Conservation (phyloP, 2,888 invertebrate species). For the Drosophila meridiana region DNA sequence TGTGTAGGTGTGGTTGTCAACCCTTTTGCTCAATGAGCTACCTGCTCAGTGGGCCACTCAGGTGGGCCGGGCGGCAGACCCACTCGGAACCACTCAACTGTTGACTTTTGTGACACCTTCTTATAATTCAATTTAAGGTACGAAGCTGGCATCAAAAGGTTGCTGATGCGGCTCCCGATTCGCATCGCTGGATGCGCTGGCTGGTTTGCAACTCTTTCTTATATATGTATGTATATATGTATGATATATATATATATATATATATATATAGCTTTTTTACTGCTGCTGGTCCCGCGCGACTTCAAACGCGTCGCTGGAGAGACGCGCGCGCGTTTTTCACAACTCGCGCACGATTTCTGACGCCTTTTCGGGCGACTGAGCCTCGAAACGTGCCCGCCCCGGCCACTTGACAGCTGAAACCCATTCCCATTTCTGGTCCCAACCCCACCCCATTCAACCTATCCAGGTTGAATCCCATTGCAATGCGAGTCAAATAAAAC, state of each 20-base stretch:
- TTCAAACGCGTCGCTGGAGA: slow-evolving; percentile 46
- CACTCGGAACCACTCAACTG: slow-evolving; percentile 40
- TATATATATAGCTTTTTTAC: background rate
- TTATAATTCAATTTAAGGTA: slow-evolving; percentile 72
- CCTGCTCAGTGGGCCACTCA: background rate
- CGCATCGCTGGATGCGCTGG: slow-evolving; percentile 26
- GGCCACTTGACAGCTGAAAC: slow-evolving; percentile 2
- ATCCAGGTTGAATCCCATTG: slow-evolving; percentile 3
- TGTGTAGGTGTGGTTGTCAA: slow-evolving; percentile 13
- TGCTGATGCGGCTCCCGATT: slow-evolving; percentile 39
- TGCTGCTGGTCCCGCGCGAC: slow-evolving; percentile 34
- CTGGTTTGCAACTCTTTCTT: slow-evolving; percentile 30
- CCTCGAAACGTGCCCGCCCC: slow-evolving; percentile 39
- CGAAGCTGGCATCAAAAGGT: slow-evolving; percentile 66
- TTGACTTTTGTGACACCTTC: slow-evolving; percentile 71
- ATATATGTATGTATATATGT: background rate
- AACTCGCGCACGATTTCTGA: slow-evolving; percentile 59
- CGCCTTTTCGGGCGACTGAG: slow-evolving; percentile 62
- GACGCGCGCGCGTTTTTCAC: slow-evolving; percentile 43
- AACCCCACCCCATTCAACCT: background rate
- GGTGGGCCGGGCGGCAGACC: slow-evolving; percentile 10
- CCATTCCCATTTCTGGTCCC: background rate
- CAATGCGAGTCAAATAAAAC: slow-evolving; percentile 6
- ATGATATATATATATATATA: background rate
- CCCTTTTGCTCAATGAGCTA: slow-evolving; percentile 38